Evolutionary conservation across 2,113 vertebrate genomes (phyloP).

Genomic region (Mirza zaza): DNA sequence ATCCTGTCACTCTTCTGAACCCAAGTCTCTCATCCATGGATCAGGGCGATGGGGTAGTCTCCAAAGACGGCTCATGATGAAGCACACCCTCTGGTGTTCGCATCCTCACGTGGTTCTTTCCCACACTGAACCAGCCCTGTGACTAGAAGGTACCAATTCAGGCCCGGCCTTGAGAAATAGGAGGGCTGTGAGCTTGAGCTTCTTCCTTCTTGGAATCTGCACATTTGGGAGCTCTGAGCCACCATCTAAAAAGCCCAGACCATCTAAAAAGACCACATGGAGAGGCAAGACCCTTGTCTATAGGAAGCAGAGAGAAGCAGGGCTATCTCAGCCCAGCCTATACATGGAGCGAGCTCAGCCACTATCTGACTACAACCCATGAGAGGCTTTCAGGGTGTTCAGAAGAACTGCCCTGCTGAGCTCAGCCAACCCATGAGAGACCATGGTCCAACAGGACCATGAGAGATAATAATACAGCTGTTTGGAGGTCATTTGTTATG

Average conservation of each 20-base stretch:
- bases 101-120: not conserved
- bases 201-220: not conserved
- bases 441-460: no score
- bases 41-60: not conserved
- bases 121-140: not conserved
- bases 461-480: no score
- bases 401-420: not conserved
- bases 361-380: not conserved
- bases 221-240: not conserved
- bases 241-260: not conserved
- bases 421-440: not conserved
- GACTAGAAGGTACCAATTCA: not conserved
- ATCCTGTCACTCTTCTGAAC: fast-evolving
- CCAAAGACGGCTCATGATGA: not conserved
- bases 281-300: not conserved
- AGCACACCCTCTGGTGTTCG: fast-evolving
- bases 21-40: not conserved
- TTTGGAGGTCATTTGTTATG: not conserved
- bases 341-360: not conserved
- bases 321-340: not conserved
- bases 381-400: no score
- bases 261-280: not conserved
- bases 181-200: not conserved
- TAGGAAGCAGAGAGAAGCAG: not conserved
- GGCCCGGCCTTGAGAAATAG: not conserved